Conservation (phyloP, 2,888 invertebrate species). For the Cephus spinipes region DNA sequence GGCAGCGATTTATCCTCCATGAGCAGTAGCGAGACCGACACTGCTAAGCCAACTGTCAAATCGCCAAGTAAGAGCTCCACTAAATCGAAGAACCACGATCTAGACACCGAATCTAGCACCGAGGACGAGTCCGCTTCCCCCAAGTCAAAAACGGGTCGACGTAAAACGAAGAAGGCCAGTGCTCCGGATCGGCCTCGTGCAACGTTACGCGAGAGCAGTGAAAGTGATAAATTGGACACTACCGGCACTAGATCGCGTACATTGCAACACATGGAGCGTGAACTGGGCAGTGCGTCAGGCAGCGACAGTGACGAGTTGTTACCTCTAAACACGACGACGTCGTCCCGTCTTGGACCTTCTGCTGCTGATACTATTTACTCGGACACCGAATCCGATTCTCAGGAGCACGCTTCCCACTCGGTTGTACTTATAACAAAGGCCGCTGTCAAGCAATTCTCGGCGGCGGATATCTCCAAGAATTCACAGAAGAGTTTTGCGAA, state of each 20-base stretch:
- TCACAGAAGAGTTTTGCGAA: constrained; percentile 83
- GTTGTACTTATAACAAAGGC: constrained; percentile 82
- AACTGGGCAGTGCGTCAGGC: constrained; percentile 77
- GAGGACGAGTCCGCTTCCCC: constrained; percentile 63
- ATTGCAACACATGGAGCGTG: constrained; percentile 80
- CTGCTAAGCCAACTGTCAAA: constrained; percentile 44
- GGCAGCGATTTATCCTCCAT: constrained; percentile 72
- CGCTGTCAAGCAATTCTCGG: constrained; percentile 86
- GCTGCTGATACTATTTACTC: constrained; percentile 84
- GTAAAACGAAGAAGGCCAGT: constrained; percentile 57
- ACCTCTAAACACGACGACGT: constrained; percentile 68
- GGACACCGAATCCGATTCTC: constrained; percentile 79
- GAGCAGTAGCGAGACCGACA: constrained; percentile 68
- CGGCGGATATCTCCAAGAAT: constrained; percentile 81
- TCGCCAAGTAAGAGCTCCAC: constrained; percentile 29
- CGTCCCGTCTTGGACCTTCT: constrained; percentile 58
- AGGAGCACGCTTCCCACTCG: constrained; percentile 73
- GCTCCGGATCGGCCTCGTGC: constrained; percentile 66
- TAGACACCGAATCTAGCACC: constrained; percentile 70
- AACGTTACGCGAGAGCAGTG: constrained; percentile 62
- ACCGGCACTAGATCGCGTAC: constrained; percentile 69
- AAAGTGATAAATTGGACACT: constrained; percentile 51
- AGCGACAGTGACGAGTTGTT: constrained; percentile 86
- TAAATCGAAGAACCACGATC: constrained; percentile 48
- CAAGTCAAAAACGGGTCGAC: constrained; percentile 27